A percentile compares a stretch with the other conserved stretches of the same genome.
Evolutionary conservation across 35 echinoderm and acorn worm species (phyloP).

Genomic region (Hemicentrotus pulcherrimus): DNA sequence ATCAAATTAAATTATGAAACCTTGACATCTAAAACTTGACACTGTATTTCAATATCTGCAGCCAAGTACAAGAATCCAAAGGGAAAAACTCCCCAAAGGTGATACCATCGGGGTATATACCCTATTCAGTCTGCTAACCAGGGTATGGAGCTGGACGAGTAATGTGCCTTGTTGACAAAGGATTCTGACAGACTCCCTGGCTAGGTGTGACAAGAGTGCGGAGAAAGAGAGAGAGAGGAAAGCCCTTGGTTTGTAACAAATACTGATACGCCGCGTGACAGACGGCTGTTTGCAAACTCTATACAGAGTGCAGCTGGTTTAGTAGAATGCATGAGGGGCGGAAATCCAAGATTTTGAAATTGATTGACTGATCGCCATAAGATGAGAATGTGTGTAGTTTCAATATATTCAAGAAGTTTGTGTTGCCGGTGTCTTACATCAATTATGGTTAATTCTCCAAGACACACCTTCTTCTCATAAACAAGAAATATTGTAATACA

Average conservation of each 20-base stretch:
- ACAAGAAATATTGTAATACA: neutral
- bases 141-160: neutral
- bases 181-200: neutral
- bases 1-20: neutral
- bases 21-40: neutral
- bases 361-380: neutral
- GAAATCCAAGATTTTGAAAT: neutral
- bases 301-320: neutral
- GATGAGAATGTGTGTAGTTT: slow-evolving; percentile 1
- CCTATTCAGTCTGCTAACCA: neutral
- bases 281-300: neutral
- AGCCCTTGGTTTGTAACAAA: neutral
- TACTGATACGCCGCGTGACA: neutral
- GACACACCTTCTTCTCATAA: neutral
- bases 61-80: neutral
- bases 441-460: neutral
- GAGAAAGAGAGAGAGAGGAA: neutral
- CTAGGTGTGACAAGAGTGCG: neutral
- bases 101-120: neutral
- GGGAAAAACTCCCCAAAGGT: neutral
- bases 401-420: neutral
- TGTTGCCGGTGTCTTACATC: neutral
- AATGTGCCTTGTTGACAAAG: neutral
- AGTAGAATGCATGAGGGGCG: neutral
- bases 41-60: neutral